Evolutionary conservation across 1,140 invertebrate species (phyloP).

Genomic region (Drusus annulatus): DNA sequence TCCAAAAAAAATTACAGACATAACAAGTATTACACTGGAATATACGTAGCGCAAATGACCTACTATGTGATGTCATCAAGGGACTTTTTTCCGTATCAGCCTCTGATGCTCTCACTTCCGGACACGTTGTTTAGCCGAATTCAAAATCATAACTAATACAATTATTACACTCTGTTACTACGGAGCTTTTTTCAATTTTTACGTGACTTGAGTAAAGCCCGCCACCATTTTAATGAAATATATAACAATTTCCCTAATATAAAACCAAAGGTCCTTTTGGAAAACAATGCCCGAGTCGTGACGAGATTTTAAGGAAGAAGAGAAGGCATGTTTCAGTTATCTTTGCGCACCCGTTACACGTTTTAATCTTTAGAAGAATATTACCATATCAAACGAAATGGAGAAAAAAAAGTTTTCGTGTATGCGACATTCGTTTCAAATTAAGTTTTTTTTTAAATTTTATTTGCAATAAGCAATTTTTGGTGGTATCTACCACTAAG

Average conservation of each 20-base stretch:
- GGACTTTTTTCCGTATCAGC: neutral
- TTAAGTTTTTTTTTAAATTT: too few species aligned
- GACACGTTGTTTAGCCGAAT: conserved; percentile 34
- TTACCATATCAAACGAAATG: too few species aligned
- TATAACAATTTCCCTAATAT: conserved; percentile 35
- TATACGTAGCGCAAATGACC: too few species aligned
- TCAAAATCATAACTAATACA: conserved; percentile 47
- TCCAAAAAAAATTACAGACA: too few species aligned
- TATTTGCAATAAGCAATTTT: too few species aligned
- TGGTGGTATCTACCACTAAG: too few species aligned
- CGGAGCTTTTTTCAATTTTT: conserved; percentile 36
- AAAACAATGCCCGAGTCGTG: conserved; percentile 34
- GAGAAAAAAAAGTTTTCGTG: too few species aligned
- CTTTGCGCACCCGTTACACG: neutral
- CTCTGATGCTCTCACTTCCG: neutral
- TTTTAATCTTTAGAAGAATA: too few species aligned
- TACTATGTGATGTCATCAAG: too few species aligned
- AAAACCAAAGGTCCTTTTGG: conserved; percentile 22
- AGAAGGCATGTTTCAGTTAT: neutral
- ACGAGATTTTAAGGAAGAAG: neutral
- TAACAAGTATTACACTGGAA: too few species aligned
- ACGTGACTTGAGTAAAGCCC: conserved; percentile 39
- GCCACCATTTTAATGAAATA: conserved; percentile 32
- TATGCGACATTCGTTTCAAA: too few species aligned
- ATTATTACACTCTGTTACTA: conserved; percentile 42